Base-by-base conservation (phyloP, 2,888 invertebrate species). In the Luperina testacea region DNA sequence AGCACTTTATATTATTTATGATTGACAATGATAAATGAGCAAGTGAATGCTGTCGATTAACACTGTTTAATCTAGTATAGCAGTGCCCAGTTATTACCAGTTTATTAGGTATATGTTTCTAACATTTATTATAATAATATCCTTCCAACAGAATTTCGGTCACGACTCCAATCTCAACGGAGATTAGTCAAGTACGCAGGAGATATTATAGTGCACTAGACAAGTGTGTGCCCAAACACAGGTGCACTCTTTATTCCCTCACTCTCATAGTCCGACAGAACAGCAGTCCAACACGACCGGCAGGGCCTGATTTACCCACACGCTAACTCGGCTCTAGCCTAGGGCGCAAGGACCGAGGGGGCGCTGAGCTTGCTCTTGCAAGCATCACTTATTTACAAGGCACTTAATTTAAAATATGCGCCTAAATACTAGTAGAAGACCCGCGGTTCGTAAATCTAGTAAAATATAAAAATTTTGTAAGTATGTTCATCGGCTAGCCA, bases 11-110 rank as follows among this genome's bases (percentile, higher is more conserved):
- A 72, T 72, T 77, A 59, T 69, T 75, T 83, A 75, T 76, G 75
- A 81, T 65, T 71, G 80, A 87, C 71, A 80, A 32, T 77, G 85
- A 81, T 69, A 72, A 53, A 78, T 69, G 65, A 20, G 15, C 15
- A 64, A 73, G 75, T 82, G 67, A 82, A 77, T 72, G 64, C 32
- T 32, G 32, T 81, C 48, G 17, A 73, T 69, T 65, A 74, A 38
- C 61, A 69, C 45, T 59, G 51, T 77, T 78, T 77, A 17, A 75
- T 73, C 38, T 75, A 73, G 75, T 75, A 20, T 32, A 2, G 24
- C 61, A 45, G 51, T 32, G 51, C 17, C 4, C 17, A n/a, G 20
- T 45, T 67, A 51, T 51, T 27, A 59, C 0, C 51, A 59, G 8
- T 71, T 20, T 61, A 32, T 13, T 51, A n/a, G 0, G 13, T 17